Conservation (phyloP, 2,797 vertebrate genomes). For the Amblyopsis hoosieri region DNA sequence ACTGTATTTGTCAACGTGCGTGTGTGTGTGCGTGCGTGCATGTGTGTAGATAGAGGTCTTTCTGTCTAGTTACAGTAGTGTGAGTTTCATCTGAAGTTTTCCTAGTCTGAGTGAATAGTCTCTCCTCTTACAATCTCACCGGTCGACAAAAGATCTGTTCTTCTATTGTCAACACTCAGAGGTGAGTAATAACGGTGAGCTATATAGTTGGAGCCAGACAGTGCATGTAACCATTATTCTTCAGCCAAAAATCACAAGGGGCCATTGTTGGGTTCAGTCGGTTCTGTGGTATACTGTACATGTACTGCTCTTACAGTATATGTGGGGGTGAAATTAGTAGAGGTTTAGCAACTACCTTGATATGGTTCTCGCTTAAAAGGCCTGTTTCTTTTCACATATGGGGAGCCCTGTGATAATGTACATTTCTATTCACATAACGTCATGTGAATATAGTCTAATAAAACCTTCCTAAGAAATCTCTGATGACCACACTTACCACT, state of each 20-base stretch:
- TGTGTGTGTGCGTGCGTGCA: conserved; percentile 26
- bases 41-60: conserved; percentile 43
- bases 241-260: conserved; percentile 20
- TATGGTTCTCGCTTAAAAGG: neutral
- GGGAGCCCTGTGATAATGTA: no score
- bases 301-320: neutral
- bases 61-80: conserved; percentile 50
- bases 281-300: neutral
- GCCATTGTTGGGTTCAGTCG: conserved; percentile 4
- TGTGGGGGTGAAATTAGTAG: conserved; percentile 11
- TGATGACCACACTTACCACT: no score
- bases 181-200: conserved; percentile 43
- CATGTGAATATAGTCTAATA: conserved; percentile 17
- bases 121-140: conserved; percentile 16
- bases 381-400: no score
- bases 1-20: no score
- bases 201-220: conserved; percentile 38
- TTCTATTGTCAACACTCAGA: conserved; percentile 53
- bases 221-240: conserved; percentile 39
- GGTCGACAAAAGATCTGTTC: conserved; percentile 47
- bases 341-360: neutral
- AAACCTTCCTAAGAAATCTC: neutral
- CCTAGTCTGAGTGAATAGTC: conserved; percentile 36
- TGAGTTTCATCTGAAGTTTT: conserved; percentile 53
- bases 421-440: neutral